Conservation (phyloP, 1,140 invertebrate species). For the Trichonephila inaurata region DNA sequence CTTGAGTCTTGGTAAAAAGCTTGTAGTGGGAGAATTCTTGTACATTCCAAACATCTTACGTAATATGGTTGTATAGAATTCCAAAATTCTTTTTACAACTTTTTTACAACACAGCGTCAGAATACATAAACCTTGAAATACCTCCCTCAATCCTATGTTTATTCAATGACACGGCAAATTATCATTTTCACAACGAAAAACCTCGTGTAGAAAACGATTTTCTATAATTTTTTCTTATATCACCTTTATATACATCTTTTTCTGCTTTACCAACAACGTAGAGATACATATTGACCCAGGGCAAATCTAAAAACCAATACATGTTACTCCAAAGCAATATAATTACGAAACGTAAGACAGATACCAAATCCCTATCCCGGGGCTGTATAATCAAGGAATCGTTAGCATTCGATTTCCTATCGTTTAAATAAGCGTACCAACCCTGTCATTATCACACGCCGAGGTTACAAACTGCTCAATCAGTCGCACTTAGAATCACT, state of each 20-base stretch:
- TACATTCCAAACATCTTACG: too few species aligned
- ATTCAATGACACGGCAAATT: neutral
- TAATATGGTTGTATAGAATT: too few species aligned
- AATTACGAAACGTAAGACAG: slow-evolving; percentile 10
- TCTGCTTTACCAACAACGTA: neutral
- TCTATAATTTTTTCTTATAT: neutral
- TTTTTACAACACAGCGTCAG: neutral
- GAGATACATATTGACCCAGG: neutral
- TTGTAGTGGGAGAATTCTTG: too few species aligned
- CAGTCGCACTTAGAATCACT: slow-evolving; percentile 66
- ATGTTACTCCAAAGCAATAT: slow-evolving; percentile 8
- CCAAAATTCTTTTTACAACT: neutral
- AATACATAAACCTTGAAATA: neutral
- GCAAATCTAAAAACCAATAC: slow-evolving; percentile 18
- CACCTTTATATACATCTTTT: neutral
- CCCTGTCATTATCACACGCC: slow-evolving; percentile 68
- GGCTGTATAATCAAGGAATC: slow-evolving; percentile 70
- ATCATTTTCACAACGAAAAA: neutral
- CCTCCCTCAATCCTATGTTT: neutral
- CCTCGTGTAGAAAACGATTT: neutral
- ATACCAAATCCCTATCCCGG: slow-evolving; percentile 26
- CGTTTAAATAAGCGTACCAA: slow-evolving; percentile 57
- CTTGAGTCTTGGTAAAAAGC: too few species aligned
- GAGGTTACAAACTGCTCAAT: slow-evolving; percentile 63
- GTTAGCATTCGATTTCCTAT: slow-evolving; percentile 59